Base-by-base conservation (phyloP, 1,140 invertebrate genomes). In the Cotesia vestalis region DNA sequence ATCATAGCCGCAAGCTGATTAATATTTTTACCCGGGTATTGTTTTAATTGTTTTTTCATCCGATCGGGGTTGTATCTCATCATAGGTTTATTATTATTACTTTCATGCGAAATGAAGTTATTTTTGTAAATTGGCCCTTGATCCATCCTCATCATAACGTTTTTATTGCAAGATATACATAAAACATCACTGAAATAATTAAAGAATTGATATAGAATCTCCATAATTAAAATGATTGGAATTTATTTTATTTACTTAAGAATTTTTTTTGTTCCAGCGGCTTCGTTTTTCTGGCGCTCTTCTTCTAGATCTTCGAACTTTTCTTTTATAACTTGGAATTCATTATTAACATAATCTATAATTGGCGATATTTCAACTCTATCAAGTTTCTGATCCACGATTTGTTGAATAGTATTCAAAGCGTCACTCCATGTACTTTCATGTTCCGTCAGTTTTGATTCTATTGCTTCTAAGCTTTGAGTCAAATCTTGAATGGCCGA, bases 161-260 rank as follows among this genome's bases (percentile, higher is more conserved):
- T 88, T 14, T 91, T 91, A 74, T 94, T 91, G 76, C 93, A 94
- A 0, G 92, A 92, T 78, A 94, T 89, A 75, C 92, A 94, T 62
- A 92, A 91, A 2, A 93, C 85, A 66, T 92, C 90, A 75, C 91
- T 91, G 75, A 68, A 66, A 73, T 71, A 1, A 27, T 69, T 62
- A 35, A 27, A 2, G 14, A 8, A 74, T 61, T 35, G 61, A 52
- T 66, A 12, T 46, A 27, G 6, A 4, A 11, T 66, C 27, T 27
- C 3, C 27, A 27, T 57, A 60, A 4, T 51, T 53, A 71, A 62
- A 73, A 64, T 4, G 11, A 14, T 35, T 63, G 64, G 0, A 12
- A 55, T 61, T 0, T 2, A 17, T 62, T 34, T 69, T 57, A 36
- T 71, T 36, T 73, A 90, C 89, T 85, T 90, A 9, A 92, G 78